Conservation (phyloP, 1,140 invertebrate genomes). For the Pentalonia nigronervosa region DNA sequence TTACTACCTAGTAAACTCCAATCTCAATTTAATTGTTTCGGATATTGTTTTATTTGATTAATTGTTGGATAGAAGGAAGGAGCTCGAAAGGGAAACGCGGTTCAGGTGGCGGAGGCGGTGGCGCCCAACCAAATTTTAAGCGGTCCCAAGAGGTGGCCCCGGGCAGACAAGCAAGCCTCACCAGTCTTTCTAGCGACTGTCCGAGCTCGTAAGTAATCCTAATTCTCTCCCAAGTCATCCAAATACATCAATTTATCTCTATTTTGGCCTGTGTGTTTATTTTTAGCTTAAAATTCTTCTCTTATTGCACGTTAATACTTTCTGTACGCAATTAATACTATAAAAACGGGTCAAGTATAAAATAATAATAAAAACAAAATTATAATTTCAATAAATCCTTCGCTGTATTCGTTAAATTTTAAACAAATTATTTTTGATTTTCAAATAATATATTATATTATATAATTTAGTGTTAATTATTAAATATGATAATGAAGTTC, state of each 20-base stretch:
- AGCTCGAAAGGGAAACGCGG: slow-evolving; percentile 58
- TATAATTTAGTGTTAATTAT: not conserved
- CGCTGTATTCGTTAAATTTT: not conserved
- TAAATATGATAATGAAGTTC: not conserved
- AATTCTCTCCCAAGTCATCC: slow-evolving; percentile 50
- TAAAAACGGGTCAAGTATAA: not conserved
- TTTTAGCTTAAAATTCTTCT: slow-evolving; percentile 56
- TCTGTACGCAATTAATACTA: slow-evolving; percentile 40
- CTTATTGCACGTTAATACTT: slow-evolving; percentile 54
- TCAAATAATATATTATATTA: not conserved
- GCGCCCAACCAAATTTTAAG: slow-evolving; percentile 58
- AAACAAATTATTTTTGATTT: not conserved
- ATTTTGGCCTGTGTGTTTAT: slow-evolving; percentile 58
- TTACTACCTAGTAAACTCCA: not conserved
- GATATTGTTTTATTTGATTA: slow-evolving; percentile 58
- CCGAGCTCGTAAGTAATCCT: slow-evolving; percentile 56
- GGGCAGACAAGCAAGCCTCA: slow-evolving; percentile 57
- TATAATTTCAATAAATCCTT: not conserved
- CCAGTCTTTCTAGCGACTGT: slow-evolving; percentile 56
- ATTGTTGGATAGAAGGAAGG: slow-evolving; percentile 58
- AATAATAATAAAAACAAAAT: not conserved
- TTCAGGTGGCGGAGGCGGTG: slow-evolving; percentile 57
- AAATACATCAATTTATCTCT: slow-evolving; percentile 58
- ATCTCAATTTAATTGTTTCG: slow-evolving; percentile 33
- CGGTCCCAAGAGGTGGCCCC: slow-evolving; percentile 57